Base-by-base conservation (phyloP, 2,797 vertebrate species). In the Oreochromis mossambicus region DNA sequence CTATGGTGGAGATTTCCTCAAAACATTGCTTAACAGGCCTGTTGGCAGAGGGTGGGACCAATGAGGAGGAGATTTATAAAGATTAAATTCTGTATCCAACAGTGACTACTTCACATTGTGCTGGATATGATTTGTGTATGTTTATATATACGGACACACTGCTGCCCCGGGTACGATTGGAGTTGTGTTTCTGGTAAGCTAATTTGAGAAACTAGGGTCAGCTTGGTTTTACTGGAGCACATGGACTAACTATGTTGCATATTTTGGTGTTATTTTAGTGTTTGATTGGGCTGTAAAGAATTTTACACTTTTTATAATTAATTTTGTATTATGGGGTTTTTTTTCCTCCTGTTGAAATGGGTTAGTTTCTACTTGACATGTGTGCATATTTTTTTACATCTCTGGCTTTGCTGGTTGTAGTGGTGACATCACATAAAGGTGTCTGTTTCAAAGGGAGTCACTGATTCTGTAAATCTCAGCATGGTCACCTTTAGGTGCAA, bases 261-360 rank as follows among this genome's bases (percentile, higher is more conserved):
- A 21, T 66, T 38, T 66, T 66, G 34, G 34, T 41, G 36, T 66
- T 66, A 38, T 24, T 0, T 66, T 41, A 21, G 41, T 41, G n/a
- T 68, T 68, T 68, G 36, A 41, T 21, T 68, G 36, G 24, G 7
- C 63, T 41, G 3, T 24, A 68, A 68, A 68, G 12, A 15, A 41
- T 4, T 41, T 15, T 24, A 38, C n/a, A 41, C 63, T 24, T 41
- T 61, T 4, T 41, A 8, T 14, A 41, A 66, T 12, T 4, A 66
- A 66, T 2, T 21, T 68, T 41, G n/a, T 24, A 4, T 24, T n/a
- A 9, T 15, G 19, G 10, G 0, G 29, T 1, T 12, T 13, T 38
- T 15, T 68, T 41, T 2, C 11, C 7, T 38, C 12, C 12, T 24
- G 8, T 41, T 41, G n/a, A 68, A 68, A 41, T 6, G 13, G 19